Evolutionary conservation across 2,113 vertebrate genomes (phyloP).

Genomic region (Pteropus alecto): DNA sequence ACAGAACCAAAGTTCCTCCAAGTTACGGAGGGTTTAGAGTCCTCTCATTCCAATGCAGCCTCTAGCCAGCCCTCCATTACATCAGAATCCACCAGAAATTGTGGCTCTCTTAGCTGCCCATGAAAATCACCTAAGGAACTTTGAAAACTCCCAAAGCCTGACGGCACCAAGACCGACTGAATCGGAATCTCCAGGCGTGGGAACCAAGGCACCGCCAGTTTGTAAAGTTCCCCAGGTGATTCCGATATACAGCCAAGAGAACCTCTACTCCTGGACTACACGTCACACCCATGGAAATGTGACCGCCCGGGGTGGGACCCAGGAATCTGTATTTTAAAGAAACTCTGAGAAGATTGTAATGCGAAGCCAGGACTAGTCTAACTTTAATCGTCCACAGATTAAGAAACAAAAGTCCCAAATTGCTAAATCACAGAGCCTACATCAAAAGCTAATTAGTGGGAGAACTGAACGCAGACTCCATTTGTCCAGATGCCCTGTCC

Average conservation of each 20-base stretch:
- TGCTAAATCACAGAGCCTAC: not conserved
- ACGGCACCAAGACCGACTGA: not conserved
- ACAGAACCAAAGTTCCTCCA: not conserved
- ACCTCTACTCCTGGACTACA: not conserved
- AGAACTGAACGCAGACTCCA: not conserved
- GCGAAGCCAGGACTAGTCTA: not conserved
- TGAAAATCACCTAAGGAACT: not conserved
- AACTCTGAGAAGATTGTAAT: not conserved
- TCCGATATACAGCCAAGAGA: not conserved
- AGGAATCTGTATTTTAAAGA: not conserved
- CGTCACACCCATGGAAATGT: not conserved
- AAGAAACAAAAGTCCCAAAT: not conserved
- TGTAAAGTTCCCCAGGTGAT: not conserved
- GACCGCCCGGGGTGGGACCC: not conserved
- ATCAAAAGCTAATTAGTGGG: not conserved
- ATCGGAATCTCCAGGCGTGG: not conserved
- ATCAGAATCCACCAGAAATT: not conserved
- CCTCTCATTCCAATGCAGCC: not conserved
- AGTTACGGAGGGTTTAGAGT: not conserved
- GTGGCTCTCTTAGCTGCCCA: not conserved
- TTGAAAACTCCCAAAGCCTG: not conserved
- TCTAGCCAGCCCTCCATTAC: not conserved
- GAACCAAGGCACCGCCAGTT: not conserved
- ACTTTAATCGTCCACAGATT: not conserved
- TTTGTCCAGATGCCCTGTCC: not conserved